Evolutionary conservation across 1,140 invertebrate species (phyloP).

Genomic region (Leptinotarsa texana): DNA sequence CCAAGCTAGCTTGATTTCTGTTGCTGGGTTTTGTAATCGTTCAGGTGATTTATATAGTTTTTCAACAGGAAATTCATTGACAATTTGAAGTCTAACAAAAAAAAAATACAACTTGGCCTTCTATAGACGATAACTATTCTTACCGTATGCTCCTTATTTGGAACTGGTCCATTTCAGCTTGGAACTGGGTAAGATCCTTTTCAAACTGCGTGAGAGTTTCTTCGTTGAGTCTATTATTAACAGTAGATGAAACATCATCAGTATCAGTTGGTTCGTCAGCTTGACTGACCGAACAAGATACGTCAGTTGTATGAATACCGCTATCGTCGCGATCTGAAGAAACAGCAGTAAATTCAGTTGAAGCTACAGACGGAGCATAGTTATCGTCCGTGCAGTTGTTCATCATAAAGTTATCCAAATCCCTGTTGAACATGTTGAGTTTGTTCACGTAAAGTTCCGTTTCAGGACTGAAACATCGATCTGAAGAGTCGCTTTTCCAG

Average conservation of each 20-base stretch:
- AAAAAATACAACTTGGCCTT: no score
- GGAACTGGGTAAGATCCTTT: constrained; percentile 27
- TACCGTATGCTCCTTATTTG: constrained; percentile 2
- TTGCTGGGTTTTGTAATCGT: no score
- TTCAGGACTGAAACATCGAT: constrained; percentile 48
- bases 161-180: constrained; percentile 28
- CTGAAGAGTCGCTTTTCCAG: constrained; percentile 31
- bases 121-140: not conserved
- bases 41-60: no score
- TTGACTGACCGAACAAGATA: constrained; percentile 75
- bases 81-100: no score
- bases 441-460: constrained; percentile 49
- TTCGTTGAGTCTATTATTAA: constrained; percentile 47
- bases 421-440: constrained; percentile 48
- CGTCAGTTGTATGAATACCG: constrained; percentile 79
- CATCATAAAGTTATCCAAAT: constrained; percentile 46
- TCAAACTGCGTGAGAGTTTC: constrained; percentile 36
- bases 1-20: no score
- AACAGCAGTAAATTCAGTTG: constrained; percentile 57
- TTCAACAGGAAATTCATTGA: no score
- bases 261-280: constrained; percentile 66
- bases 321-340: constrained; percentile 80
- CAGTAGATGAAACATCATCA: constrained; percentile 37
- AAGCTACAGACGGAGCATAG: constrained; percentile 61
- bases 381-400: constrained; percentile 53